Conservation (phyloP, 2,113 vertebrate genomes). For the Trachemys scripta region DNA sequence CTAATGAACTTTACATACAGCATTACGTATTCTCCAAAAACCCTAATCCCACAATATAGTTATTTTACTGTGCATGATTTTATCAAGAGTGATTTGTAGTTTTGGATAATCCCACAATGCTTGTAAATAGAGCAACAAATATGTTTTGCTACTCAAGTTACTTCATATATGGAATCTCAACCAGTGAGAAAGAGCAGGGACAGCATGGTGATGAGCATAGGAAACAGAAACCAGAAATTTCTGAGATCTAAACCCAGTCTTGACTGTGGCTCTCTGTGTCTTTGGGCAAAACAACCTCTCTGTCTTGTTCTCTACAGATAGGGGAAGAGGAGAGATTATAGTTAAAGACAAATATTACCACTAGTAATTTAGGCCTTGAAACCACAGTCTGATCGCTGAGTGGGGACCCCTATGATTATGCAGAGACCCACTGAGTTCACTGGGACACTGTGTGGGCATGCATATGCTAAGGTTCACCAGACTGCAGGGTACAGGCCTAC, state of each 20-base stretch:
- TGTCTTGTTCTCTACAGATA: background rate
- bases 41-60: background rate
- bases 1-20: background rate
- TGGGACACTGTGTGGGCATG: background rate
- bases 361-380: background rate
- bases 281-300: background rate
- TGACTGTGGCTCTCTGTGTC: background rate
- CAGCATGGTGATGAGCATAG: background rate
- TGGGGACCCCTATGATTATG: background rate
- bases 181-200: background rate
- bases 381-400: background rate
- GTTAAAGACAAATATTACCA: conserved; percentile 34
- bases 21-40: background rate
- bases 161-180: background rate
- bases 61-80: too few species aligned
- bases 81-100: background rate
- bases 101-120: background rate
- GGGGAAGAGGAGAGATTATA: background rate
- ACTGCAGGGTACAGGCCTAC: background rate
- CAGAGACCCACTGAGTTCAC: background rate
- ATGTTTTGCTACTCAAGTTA: background rate
- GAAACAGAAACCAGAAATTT: background rate
- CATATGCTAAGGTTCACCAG: background rate
- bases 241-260: background rate
- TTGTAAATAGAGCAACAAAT: background rate